A percentile compares a stretch with the other conserved stretches of the same genome.
phyloP scores from a whole-genome alignment of 2,113 vertebrate species.

The Peromyscus polionotus region DNA sequence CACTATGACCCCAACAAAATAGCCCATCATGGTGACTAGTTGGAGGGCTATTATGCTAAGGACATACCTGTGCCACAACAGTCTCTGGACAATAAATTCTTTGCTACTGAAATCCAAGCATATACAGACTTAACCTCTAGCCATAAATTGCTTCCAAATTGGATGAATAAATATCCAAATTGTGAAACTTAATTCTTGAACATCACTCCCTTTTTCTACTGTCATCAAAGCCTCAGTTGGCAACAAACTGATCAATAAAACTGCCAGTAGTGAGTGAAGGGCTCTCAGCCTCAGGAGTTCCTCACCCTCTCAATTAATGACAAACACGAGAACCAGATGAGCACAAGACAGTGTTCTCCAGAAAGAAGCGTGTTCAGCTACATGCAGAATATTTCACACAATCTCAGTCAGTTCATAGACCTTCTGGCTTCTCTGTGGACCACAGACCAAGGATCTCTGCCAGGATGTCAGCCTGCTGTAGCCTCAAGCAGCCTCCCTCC shows the following conservation, averaged over 20 bases:
- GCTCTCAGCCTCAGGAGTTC: not conserved
- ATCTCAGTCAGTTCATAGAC: not conserved
- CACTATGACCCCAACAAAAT: not conserved
- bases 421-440: not conserved
- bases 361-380: not conserved
- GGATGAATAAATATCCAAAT: not conserved
- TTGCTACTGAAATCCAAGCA: conserved; percentile 4
- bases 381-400: not conserved
- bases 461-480: not conserved
- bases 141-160: not conserved
- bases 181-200: not conserved
- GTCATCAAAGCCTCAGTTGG: not conserved
- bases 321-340: not conserved
- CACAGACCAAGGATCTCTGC: not conserved
- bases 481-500: not conserved
- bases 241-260: not conserved
- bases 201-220: not conserved
- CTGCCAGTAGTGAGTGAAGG: not conserved
- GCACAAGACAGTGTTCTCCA: not conserved
- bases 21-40: not conserved
- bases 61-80: too few species aligned
- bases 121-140: not conserved
- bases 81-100: not conserved
- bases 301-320: not conserved
- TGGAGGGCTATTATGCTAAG: not conserved